Percentiles rank a stretch among this genome's conserved stretches.
Conservation (phyloP, 2,113 vertebrate genomes). For the Cochlearius cochlearius region DNA sequence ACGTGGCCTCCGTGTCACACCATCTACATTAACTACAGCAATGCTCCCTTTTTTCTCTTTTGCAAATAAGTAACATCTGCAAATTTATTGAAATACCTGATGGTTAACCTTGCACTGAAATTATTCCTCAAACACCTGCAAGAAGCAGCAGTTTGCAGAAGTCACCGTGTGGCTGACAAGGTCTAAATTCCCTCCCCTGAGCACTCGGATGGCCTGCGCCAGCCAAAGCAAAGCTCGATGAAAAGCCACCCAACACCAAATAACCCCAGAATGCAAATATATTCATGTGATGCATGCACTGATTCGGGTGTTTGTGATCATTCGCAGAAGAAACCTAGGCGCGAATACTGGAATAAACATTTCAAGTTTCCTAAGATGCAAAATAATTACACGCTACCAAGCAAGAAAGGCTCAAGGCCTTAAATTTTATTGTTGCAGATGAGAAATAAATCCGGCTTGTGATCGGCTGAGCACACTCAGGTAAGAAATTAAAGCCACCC, state of each 20-base stretch:
- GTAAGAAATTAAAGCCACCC: neutral
- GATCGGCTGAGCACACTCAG: neutral
- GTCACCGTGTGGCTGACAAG: neutral
- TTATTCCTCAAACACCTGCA: neutral
- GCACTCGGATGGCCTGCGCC: neutral
- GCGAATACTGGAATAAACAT: neutral
- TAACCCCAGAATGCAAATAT: neutral
- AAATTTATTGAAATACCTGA: neutral
- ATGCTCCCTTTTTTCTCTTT: fast-evolving
- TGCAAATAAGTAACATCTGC: neutral
- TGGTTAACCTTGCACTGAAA: neutral
- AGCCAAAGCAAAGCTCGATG: neutral
- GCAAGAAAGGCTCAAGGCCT: neutral
- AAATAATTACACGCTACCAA: neutral
- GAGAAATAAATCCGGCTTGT: conserved; percentile 28
- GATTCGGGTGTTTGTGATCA: fast-evolving
- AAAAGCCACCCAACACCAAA: neutral
- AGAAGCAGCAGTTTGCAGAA: neutral
- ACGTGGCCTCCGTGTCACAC: fast-evolving
- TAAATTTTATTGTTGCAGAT: conserved; percentile 43
- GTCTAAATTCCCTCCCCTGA: neutral
- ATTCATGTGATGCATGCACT: fast-evolving
- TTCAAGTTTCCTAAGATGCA: neutral
- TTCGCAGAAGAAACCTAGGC: neutral
- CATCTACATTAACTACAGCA: fast-evolving